phyloP scores from a whole-genome alignment of 37 sponge, comb jelly and placozoan genomes.

The Theonella swinhoei region DNA sequence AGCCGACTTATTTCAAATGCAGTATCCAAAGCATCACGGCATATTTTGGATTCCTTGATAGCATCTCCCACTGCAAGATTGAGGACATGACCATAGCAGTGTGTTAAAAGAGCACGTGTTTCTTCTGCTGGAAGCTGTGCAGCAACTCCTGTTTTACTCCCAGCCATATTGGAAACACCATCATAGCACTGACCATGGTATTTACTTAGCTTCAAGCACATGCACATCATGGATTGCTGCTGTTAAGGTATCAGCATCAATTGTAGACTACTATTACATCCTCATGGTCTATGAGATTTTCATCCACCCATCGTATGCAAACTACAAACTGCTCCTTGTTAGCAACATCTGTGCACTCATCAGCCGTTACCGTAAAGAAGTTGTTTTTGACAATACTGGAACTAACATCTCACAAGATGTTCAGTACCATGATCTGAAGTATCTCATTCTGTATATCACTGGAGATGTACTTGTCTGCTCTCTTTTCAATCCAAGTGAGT shows the following conservation, averaged over 20 bases:
- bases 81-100: slow-evolving; percentile 78
- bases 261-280: slow-evolving; percentile 75
- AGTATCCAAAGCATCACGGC: slow-evolving; percentile 55
- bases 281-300: slow-evolving; percentile 58
- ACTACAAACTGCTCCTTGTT: slow-evolving; percentile 81
- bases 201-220: slow-evolving; percentile 20
- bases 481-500: too few species aligned
- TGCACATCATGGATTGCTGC: slow-evolving; percentile 36
- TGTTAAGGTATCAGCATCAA: slow-evolving; percentile 51
- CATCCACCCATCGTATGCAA: slow-evolving; percentile 54
- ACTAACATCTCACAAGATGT: too few species aligned
- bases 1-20: slow-evolving; percentile 59
- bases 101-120: slow-evolving; percentile 61
- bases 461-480: too few species aligned
- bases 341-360: too few species aligned
- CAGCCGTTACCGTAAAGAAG: too few species aligned
- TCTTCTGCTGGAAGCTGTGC: slow-evolving; percentile 39
- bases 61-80: slow-evolving; percentile 64
- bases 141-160: slow-evolving; percentile 57
- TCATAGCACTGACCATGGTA: slow-evolving; percentile 74
- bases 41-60: slow-evolving; percentile 52
- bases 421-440: too few species aligned
- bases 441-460: too few species aligned
- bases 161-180: slow-evolving; percentile 56
- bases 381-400: too few species aligned